Percentiles rank a stretch among this genome's conserved stretches.
Evolutionary conservation across 2,888 invertebrate species (phyloP).

Genomic region (Athalia rosae): DNA sequence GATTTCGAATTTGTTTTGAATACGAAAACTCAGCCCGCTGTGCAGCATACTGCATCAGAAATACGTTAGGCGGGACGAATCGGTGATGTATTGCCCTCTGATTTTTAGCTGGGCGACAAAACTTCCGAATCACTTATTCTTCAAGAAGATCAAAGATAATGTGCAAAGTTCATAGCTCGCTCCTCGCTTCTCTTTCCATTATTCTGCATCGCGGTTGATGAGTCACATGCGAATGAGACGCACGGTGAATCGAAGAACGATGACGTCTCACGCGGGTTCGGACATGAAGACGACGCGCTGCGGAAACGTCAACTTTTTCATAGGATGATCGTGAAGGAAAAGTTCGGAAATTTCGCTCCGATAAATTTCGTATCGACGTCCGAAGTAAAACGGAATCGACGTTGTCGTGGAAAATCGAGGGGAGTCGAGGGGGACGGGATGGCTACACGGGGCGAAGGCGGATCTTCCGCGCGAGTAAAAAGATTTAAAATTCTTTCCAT

Average conservation of each 20-base stretch:
- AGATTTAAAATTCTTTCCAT: slow-evolving; percentile 63
- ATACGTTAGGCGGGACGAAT: no score
- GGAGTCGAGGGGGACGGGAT: slow-evolving; percentile 50
- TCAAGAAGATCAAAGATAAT: no score
- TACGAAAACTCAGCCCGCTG: not conserved
- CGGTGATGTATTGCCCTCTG: no score
- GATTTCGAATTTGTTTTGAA: not conserved
- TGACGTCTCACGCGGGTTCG: not conserved
- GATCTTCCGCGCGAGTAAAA: slow-evolving; percentile 56
- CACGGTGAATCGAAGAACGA: not conserved
- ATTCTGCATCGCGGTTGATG: not conserved
- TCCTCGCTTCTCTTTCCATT: not conserved
- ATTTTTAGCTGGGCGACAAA: no score
- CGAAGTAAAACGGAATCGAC: not conserved
- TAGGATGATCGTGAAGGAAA: no score
- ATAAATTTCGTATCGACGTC: no score
- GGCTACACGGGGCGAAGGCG: slow-evolving; percentile 58
- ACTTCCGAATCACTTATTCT: no score
- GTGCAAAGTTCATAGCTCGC: not conserved
- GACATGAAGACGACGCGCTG: not conserved
- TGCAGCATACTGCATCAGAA: no score
- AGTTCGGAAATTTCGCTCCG: no score
- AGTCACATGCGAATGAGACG: not conserved
- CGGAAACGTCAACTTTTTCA: no score
- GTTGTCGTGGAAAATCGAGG: not conserved